Evolutionary conservation across 30 jellyfish, hydroid and myxozoan genomes (phyloP).

Genomic region (Nemopilema nomurai): DNA sequence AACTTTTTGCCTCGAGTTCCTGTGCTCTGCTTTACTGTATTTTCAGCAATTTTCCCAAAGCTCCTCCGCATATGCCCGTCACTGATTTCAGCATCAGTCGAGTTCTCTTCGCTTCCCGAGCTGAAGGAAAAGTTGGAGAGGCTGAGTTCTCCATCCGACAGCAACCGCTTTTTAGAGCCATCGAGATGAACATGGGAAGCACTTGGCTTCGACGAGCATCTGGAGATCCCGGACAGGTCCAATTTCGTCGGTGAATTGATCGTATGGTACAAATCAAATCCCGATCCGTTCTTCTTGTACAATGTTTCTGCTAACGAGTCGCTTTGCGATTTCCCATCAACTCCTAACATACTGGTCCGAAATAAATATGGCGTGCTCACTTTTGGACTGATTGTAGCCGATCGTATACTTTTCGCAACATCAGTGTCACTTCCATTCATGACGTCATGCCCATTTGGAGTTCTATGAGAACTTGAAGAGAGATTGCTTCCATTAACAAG

Average conservation of each 20-base stretch:
- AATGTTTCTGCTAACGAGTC: not conserved
- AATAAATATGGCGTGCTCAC: not conserved
- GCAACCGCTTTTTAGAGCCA: not conserved
- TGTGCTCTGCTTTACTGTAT: not conserved
- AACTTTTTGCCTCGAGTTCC: not conserved
- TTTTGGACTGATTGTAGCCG: not conserved
- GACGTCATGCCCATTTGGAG: not conserved
- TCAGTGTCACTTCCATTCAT: not conserved
- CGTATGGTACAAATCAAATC: not conserved
- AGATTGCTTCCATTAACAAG: not conserved
- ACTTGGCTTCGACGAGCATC: not conserved
- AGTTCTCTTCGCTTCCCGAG: not conserved
- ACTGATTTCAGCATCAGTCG: no score
- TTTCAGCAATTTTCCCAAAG: no score
- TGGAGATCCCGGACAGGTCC: not conserved
- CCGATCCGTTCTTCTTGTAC: not conserved
- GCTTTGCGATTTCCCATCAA: not conserved
- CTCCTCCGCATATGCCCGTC: no score
- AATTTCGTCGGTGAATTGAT: not conserved
- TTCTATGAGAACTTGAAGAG: not conserved
- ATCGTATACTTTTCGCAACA: not conserved
- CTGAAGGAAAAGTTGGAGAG: not conserved
- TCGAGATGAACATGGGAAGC: not conserved
- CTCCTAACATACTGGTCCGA: not conserved
- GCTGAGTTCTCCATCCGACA: not conserved